Conservation (phyloP, 2,113 vertebrate species). For the Parus major region DNA sequence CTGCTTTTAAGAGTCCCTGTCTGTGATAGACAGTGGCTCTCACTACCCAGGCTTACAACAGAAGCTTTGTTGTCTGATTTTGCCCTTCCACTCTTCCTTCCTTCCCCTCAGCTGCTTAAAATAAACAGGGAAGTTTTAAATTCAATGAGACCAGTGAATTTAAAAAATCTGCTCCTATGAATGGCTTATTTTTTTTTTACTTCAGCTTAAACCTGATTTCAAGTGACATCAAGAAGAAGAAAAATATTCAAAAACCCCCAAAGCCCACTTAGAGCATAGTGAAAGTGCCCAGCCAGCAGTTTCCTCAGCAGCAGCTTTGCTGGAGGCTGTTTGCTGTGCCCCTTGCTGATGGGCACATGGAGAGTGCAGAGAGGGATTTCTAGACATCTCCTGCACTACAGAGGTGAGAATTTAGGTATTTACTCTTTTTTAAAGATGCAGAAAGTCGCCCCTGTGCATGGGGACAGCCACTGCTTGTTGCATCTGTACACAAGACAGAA, state of each 20-base stretch:
- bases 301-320: background rate
- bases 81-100: conserved; percentile 16
- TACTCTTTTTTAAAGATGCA: background rate
- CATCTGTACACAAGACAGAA: background rate
- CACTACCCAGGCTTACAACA: background rate
- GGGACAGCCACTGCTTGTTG: background rate
- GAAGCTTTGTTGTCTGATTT: conserved; percentile 12
- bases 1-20: background rate
- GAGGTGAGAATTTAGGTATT: background rate
- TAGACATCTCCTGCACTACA: background rate
- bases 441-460: background rate
- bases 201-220: conserved; percentile 2
- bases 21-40: background rate
- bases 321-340: background rate
- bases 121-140: conserved; percentile 15
- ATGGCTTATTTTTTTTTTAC: background rate
- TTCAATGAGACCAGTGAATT: background rate
- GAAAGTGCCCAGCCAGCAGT: background rate
- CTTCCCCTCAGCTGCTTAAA: conserved; percentile 33
- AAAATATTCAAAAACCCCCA: background rate
- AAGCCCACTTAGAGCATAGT: background rate
- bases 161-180: background rate
- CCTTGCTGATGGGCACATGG: background rate
- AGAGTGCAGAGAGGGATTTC: background rate
- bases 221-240: background rate